phyloP scores from a whole-genome alignment of 2,797 vertebrate genomes.

The Catostomus latipinnis region DNA sequence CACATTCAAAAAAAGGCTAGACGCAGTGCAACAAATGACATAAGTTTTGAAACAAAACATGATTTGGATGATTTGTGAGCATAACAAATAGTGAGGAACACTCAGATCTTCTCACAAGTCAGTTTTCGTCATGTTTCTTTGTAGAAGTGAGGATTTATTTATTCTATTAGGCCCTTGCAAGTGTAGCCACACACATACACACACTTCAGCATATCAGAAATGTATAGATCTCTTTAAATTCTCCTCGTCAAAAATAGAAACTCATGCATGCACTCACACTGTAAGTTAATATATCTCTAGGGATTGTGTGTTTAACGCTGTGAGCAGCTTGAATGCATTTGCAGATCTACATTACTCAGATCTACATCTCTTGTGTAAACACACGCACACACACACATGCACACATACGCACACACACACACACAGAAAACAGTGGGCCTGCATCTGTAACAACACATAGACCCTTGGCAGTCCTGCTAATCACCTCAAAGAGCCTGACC shows the following conservation, averaged over 20 bases:
- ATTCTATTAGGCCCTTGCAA: neutral
- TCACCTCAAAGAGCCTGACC: slow-evolving; percentile 49
- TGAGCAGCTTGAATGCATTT: slow-evolving; percentile 31
- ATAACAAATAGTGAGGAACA: too few relatives aligned
- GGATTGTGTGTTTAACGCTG: slow-evolving; percentile 16
- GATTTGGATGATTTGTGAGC: too few relatives aligned
- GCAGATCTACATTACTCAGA: neutral
- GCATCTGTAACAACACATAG: slow-evolving; percentile 56
- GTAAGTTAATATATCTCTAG: slow-evolving; percentile 30
- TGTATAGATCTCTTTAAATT: neutral
- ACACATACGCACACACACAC: slow-evolving; percentile 25
- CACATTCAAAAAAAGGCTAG: too few relatives aligned
- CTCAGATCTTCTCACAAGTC: neutral
- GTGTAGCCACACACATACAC: slow-evolving; percentile 1
- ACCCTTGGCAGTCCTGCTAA: slow-evolving; percentile 39
- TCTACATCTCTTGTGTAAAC: slow-evolving; percentile 37
- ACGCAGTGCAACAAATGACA: too few relatives aligned
- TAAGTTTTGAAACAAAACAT: too few relatives aligned
- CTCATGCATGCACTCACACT: neutral
- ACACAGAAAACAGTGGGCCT: neutral
- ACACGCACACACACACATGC: slow-evolving; percentile 24
- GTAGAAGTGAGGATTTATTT: too few relatives aligned
- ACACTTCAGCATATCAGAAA: slow-evolving; percentile 15
- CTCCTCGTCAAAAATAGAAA: neutral
- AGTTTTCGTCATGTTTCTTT: too few relatives aligned